These are phyloP conservation scores for Megaceryle maxima DNA, from an alignment of 2,113 vertebrate species.

Conservation along the genomic window DNA sequence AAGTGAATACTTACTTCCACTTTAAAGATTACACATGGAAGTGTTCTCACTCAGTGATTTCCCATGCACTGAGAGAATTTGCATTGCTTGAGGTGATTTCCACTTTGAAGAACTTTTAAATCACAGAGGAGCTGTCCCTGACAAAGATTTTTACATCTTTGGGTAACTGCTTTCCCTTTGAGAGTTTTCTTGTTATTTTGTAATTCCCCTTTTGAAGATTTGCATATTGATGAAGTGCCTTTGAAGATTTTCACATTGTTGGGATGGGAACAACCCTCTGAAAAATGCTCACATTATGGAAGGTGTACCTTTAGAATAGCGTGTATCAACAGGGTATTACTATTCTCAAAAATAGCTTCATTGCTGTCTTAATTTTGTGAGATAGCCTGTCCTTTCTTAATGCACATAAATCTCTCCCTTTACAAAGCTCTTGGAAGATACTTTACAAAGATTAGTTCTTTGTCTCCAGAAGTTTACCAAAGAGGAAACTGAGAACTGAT, in stretches of 20 bases:
- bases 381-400: background rate
- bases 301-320: background rate
- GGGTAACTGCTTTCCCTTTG: constrained; percentile 56
- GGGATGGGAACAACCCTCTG: background rate
- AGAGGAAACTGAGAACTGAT: background rate
- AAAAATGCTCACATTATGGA: background rate
- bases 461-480: background rate
- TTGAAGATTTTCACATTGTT: constrained; percentile 61
- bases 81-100: constrained; percentile 63
- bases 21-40: constrained; percentile 43
- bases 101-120: constrained; percentile 62
- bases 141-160: constrained; percentile 63
- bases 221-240: constrained; percentile 56
- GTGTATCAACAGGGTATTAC: background rate
- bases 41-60: background rate
- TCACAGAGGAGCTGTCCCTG: constrained; percentile 43
- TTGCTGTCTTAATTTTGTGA: background rate
- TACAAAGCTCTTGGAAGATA: background rate
- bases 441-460: background rate
- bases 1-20: constrained; percentile 24
- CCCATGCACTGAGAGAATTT: constrained; percentile 10
- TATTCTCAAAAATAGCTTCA: background rate
- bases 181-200: constrained; percentile 55
- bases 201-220: constrained; percentile 69
- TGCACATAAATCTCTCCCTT: background rate